Percentiles rank a stretch among this genome's conserved stretches.
phyloP scores from a whole-genome alignment of 53 echinoderm and acorn worm species.

The Hippasteria phrygiana region DNA sequence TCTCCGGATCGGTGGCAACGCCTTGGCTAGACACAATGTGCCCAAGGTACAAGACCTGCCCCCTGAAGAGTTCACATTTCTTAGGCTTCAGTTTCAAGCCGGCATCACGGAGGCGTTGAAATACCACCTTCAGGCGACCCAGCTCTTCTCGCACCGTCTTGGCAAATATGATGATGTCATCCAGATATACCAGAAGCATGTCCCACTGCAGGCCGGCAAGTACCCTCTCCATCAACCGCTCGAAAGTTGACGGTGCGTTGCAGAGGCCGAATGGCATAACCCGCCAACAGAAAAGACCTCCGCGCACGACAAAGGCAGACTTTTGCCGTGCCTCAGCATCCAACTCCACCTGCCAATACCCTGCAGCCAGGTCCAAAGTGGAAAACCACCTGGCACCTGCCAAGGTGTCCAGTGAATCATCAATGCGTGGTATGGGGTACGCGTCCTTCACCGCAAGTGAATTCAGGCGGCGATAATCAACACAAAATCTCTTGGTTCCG shows the following conservation, averaged over 20 bases:
- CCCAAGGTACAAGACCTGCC: neutral
- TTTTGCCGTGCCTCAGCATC: neutral
- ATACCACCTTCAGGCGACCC: neutral
- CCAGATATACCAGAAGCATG: neutral
- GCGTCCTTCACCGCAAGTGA: slow-evolving; percentile 67
- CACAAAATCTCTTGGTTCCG: slow-evolving; percentile 69
- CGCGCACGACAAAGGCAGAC: slow-evolving; percentile 7
- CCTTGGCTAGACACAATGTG: neutral
- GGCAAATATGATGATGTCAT: neutral
- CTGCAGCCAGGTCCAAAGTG: neutral
- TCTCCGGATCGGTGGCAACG: neutral
- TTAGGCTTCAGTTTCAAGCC: neutral
- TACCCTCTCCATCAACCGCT: slow-evolving; percentile 13
- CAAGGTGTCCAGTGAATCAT: neutral
- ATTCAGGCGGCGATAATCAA: slow-evolving; percentile 68
- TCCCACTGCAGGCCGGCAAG: slow-evolving; percentile 59
- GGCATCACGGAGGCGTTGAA: neutral
- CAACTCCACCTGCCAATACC: neutral
- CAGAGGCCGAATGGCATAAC: slow-evolving; percentile 51
- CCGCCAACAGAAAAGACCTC: slow-evolving; percentile 54
- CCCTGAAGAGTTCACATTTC: neutral
- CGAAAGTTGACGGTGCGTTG: neutral
- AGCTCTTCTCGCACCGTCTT: slow-evolving; percentile 12
- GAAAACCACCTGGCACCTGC: slow-evolving; percentile 5
- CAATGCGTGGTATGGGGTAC: slow-evolving; percentile 50